phyloP scores from a whole-genome alignment of 1,140 invertebrate genomes.

The Hypothenemus hampei region DNA sequence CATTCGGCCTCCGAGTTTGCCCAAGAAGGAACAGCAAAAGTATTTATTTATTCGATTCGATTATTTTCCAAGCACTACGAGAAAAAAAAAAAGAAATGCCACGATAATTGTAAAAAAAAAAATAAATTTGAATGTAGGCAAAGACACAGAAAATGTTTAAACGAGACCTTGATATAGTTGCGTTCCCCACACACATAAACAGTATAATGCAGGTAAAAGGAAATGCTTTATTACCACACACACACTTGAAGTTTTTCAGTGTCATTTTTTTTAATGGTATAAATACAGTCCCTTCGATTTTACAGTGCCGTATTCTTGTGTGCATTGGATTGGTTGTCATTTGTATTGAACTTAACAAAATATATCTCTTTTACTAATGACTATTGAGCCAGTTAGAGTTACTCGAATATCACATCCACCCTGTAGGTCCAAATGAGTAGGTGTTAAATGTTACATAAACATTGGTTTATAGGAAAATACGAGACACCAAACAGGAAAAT shows the following conservation, averaged over 20 bases:
- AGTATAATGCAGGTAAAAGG: constrained; percentile 28
- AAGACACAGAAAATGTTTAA: constrained; percentile 16
- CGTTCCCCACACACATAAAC: constrained; percentile 13
- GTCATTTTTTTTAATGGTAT: constrained; percentile 29
- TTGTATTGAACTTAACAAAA: background rate
- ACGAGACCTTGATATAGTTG: constrained; percentile 30
- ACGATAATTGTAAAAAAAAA: constrained; percentile 27
- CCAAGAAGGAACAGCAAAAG: no score
- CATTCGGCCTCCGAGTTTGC: no score
- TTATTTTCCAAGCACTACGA: constrained; percentile 17
- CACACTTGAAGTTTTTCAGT: constrained; percentile 30
- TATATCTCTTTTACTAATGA: background rate
- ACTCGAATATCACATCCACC: background rate
- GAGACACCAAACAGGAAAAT: background rate
- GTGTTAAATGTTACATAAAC: background rate
- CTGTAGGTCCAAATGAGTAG: background rate
- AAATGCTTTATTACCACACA: constrained; percentile 29
- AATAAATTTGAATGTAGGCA: constrained; percentile 33
- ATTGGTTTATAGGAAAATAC: background rate
- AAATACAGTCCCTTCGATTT: constrained; percentile 27
- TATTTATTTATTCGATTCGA: constrained; percentile 2
- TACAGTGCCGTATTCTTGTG: constrained; percentile 2
- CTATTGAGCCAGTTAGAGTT: background rate
- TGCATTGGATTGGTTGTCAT: no score
- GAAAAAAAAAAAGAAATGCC: no score